A percentile compares a stretch with the other conserved stretches of the same genome.
Evolutionary conservation across 37 sponge, comb jelly and placozoan species (phyloP).

Genomic region (Diacarnus erythraeanus): DNA sequence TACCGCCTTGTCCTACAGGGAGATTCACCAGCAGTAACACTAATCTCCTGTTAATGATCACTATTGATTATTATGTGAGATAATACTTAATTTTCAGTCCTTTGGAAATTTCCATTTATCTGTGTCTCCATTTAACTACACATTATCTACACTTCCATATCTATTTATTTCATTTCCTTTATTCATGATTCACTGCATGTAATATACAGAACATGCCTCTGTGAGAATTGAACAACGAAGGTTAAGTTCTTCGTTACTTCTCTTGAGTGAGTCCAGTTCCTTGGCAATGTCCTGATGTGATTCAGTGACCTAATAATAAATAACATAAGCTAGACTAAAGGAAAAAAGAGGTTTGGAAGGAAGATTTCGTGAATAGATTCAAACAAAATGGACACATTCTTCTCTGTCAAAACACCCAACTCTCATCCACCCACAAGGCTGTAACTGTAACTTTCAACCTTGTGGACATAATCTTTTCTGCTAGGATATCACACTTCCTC

Average conservation of each 20-base stretch:
- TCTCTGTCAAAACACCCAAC: not conserved
- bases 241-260: not conserved
- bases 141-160: not conserved
- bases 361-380: not conserved
- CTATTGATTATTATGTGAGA: too few relatives aligned
- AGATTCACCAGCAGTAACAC: not conserved
- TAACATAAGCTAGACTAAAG: not conserved
- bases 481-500: too few relatives aligned
- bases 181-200: not conserved
- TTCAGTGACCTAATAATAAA: not conserved
- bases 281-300: not conserved
- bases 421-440: not conserved
- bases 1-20: conserved; percentile 32
- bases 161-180: not conserved
- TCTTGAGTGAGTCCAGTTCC: not conserved
- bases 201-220: not conserved
- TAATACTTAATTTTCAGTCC: too few relatives aligned
- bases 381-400: not conserved
- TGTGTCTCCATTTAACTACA: too few relatives aligned
- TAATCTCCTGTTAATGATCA: too few relatives aligned
- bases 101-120: not conserved
- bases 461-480: too few relatives aligned
- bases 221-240: conserved; percentile 5
- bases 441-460: not conserved
- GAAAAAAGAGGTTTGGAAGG: not conserved